phyloP scores from a whole-genome alignment of 2,888 invertebrate species.

The Drosophila basisetae region DNA sequence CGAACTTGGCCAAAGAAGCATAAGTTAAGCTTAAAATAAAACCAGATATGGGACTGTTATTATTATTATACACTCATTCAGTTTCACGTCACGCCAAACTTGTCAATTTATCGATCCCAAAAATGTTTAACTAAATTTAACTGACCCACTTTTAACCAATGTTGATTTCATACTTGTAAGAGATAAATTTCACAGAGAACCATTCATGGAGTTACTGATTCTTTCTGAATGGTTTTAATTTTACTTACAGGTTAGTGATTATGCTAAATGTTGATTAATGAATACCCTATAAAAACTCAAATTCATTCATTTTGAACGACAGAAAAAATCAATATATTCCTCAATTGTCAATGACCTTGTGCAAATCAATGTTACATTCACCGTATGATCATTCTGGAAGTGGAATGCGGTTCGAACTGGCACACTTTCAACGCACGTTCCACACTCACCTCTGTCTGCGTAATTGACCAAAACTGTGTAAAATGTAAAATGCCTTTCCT shows the following conservation, averaged over 20 bases:
- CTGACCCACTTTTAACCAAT: conserved; percentile 26
- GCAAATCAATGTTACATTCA: conserved; percentile 13
- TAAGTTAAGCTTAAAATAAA: conserved; percentile 33
- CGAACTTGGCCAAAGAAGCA: conserved; percentile 57
- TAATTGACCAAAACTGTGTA: conserved; percentile 37
- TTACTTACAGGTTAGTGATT: too few relatives aligned
- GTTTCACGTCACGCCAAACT: conserved; percentile 11
- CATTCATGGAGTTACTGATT: not conserved
- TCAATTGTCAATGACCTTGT: conserved; percentile 4
- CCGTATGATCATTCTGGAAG: conserved; percentile 14
- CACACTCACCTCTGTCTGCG: conserved; percentile 7
- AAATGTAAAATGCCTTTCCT: conserved; percentile 56
- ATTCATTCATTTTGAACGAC: not conserved
- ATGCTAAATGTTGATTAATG: not conserved
- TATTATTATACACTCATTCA: conserved; percentile 24
- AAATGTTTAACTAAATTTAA: conserved; percentile 32
- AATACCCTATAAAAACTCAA: not conserved
- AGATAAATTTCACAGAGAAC: not conserved
- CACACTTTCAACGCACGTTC: conserved; percentile 49
- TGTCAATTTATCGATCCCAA: conserved; percentile 33
- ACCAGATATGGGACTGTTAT: conserved; percentile 27
- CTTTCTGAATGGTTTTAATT: not conserved
- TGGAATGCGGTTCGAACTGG: conserved; percentile 36
- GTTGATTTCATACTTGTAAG: not conserved
- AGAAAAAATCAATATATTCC: not conserved